Conservation (phyloP, 2,888 invertebrate genomes). For the Phyllotreta cruciferae region DNA sequence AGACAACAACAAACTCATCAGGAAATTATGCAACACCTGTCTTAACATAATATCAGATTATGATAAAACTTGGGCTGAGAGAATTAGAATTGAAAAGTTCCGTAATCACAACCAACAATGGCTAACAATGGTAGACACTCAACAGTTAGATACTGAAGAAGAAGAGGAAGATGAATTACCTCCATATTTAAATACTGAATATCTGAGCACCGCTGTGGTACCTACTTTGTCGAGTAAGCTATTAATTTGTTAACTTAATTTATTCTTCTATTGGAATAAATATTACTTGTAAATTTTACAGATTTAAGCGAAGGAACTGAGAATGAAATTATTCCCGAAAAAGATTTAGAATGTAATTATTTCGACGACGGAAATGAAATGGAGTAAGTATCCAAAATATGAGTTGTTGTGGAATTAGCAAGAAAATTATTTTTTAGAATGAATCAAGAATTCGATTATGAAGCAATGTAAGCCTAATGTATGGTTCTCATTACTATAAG, state of each 20-base stretch:
- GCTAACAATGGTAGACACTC: conserved; percentile 93
- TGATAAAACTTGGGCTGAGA: conserved; percentile 90
- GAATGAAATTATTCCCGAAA: conserved; percentile 51
- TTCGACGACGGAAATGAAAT: conserved; percentile 51
- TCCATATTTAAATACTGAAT: conserved; percentile 78
- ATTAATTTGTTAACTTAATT: background rate
- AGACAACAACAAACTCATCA: conserved; percentile 92
- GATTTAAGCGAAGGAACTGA: conserved; percentile 51
- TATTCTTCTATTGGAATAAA: conserved; percentile 6
- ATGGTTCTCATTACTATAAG: conserved; percentile 21
- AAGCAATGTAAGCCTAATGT: conserved; percentile 47
- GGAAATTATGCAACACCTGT: conserved; percentile 94
- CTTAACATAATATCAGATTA: conserved; percentile 94
- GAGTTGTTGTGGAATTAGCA: background rate
- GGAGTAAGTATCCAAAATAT: conserved; percentile 42
- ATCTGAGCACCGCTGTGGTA: conserved; percentile 58
- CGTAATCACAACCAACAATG: conserved; percentile 98
- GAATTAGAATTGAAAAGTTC: conserved; percentile 94
- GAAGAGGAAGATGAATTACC: conserved; percentile 73
- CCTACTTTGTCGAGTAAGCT: conserved; percentile 54
- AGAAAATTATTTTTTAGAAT: conserved; percentile 42
- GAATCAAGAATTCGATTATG: conserved; percentile 56
- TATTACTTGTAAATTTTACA: conserved; percentile 36
- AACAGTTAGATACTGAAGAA: conserved; percentile 60
- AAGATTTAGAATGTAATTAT: conserved; percentile 54